Evolutionary conservation across 1,140 invertebrate species (phyloP), one percentile per base, ranked within the genome.

Genomic region (Teleogryllus occipitalis): DNA sequence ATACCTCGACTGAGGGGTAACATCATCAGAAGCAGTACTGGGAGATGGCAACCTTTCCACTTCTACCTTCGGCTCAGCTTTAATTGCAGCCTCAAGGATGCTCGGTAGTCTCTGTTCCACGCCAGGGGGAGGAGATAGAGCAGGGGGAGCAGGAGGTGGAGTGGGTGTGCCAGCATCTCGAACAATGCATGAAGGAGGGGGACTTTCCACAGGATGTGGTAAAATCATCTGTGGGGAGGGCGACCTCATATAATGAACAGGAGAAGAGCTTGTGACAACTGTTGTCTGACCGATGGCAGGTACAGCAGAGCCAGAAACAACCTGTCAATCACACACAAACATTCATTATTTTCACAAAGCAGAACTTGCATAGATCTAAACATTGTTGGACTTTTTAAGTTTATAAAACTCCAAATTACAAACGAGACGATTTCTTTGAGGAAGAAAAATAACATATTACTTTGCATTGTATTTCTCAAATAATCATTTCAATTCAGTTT

Each of bases 51-150:
- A 82, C 21, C 92, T 89, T 85, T 95, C 93, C 21, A 94, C 93
- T 86, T 95, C 93, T 18, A 94, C 93, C 84, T 95, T 94, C 8
- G 94, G 94, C 83, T 95, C 94, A 18, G 93, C 93, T 84, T 95
- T 95, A 82, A 95, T 95, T 14, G 93, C 93, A 12, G 93, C 93
- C 84, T 95, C 94, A n/a, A 95, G 85, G 22, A 94, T 90, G 27
- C 92, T 92, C 8, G 93, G 89, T 82, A 92, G 83, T 82, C 89
- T 84, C 54, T 87, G 87, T 8, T 80, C 81, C 14, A 80, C 80
- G 18, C 80, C 80, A 15, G 83, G 83, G 46, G 77, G 75, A 12
- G 83, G 80, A 47, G 82, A 78, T 48, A 84, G 82, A 78, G 39
- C 84, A 76, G 73, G 84, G 81, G 39, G 85, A 82, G 8, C 83